Percentiles rank a stretch among this genome's conserved stretches.
Conservation (phyloP, 2,888 invertebrate genomes). For the Zele albiditarsus region DNA sequence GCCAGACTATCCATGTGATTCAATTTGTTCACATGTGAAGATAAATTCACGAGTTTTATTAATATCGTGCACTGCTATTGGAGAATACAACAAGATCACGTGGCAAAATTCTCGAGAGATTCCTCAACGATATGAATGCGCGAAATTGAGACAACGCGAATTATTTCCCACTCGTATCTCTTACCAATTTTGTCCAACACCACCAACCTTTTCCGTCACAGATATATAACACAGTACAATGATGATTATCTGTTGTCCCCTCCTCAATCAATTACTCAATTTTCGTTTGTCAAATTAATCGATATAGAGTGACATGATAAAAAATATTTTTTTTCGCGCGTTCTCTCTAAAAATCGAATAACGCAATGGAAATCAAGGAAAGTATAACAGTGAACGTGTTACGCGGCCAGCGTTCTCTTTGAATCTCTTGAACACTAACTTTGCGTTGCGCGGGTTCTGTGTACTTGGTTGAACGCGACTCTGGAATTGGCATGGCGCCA, state of each 20-base stretch:
- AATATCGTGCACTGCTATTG: not conserved
- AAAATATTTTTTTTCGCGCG: not conserved
- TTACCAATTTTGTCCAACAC: no score
- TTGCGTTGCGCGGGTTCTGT: constrained; percentile 64
- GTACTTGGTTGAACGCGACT: constrained; percentile 70
- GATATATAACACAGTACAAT: no score
- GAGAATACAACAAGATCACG: constrained; percentile 25
- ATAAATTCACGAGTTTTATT: not conserved
- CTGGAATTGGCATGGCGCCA: constrained; percentile 72
- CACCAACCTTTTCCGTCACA: no score
- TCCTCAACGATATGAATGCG: no score
- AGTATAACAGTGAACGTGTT: not conserved
- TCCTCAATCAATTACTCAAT: no score
- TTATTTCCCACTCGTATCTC: no score
- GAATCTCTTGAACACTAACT: constrained; percentile 65
- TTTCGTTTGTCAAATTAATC: no score
- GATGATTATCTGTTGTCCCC: no score
- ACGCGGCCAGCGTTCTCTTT: constrained; percentile 50
- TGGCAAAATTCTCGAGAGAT: not conserved
- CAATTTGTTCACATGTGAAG: no score
- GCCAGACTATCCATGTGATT: no score
- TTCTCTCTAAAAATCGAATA: not conserved
- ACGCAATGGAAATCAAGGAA: constrained; percentile 25
- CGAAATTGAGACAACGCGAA: no score
- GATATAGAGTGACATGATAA: no score